These are phyloP conservation scores for Phenganax stokvisi DNA, from an alignment of 92 coral and sea anemone genomes.

Conservation along the genomic window DNA sequence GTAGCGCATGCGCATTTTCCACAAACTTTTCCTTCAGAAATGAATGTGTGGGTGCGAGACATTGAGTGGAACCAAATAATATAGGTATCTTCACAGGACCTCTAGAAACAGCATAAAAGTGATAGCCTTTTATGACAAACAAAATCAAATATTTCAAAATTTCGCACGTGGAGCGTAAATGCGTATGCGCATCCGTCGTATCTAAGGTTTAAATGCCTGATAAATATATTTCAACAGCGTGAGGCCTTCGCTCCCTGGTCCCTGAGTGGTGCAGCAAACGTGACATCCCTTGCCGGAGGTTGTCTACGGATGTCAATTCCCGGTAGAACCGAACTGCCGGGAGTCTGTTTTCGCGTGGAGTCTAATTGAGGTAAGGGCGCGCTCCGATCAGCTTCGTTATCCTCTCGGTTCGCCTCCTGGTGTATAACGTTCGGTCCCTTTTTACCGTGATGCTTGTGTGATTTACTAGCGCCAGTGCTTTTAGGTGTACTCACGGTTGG, in stretches of 20 bases:
- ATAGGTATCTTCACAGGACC: too few species aligned
- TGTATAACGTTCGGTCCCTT: conserved; percentile 24
- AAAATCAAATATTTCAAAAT: too few species aligned
- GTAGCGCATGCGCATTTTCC: too few species aligned
- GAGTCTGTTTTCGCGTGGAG: background rate
- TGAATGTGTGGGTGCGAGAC: too few species aligned
- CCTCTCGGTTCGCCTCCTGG: conserved; percentile 33
- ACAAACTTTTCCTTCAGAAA: too few species aligned
- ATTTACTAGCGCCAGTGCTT: conserved; percentile 16
- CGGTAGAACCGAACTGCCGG: conserved; percentile 10
- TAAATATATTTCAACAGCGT: conserved; percentile 2
- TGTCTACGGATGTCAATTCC: conserved; percentile 31
- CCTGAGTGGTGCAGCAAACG: conserved; percentile 5
- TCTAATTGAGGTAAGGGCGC: conserved; percentile 19
- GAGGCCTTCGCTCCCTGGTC: conserved; percentile 14
- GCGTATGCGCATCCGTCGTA: too few species aligned
- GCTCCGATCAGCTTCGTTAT: conserved; percentile 42
- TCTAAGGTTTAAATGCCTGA: too few species aligned
- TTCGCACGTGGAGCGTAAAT: too few species aligned
- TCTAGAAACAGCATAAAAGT: too few species aligned
- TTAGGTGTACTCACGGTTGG: conserved; percentile 20
- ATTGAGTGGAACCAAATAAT: too few species aligned
- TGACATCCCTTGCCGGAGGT: conserved; percentile 20
- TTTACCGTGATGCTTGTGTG: conserved; percentile 20
- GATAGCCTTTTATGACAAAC: too few species aligned